Percentiles rank a stretch among this genome's conserved stretches.
These are phyloP conservation scores for Amphiprion ocellaris DNA, from an alignment of 2,113 vertebrate genomes.

Conservation along the genomic window DNA sequence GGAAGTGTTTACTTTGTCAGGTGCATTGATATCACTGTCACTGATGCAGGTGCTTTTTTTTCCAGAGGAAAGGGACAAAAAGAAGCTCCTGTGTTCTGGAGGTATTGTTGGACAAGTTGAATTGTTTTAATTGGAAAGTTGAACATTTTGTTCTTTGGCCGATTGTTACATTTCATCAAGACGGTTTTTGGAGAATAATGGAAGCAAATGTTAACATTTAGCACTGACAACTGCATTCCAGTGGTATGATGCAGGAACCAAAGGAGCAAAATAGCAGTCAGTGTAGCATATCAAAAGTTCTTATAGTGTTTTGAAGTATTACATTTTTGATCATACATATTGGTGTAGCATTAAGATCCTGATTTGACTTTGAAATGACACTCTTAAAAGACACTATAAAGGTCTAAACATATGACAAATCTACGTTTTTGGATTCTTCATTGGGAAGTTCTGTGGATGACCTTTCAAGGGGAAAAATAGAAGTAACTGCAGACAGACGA, in stretches of 20 bases:
- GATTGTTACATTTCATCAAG: constrained; percentile 11
- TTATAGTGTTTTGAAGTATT: not conserved
- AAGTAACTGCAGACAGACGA: constrained; percentile 6
- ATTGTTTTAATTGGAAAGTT: constrained; percentile 7
- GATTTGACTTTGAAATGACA: not conserved
- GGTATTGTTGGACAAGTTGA: not conserved
- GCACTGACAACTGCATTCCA: no score
- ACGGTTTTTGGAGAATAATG: not conserved
- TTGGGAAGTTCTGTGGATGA: not conserved
- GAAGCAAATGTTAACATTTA: not conserved
- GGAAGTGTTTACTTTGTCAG: constrained; percentile 11
- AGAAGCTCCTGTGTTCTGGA: not conserved
- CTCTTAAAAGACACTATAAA: not conserved
- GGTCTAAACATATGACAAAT: not conserved
- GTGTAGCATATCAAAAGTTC: not conserved
- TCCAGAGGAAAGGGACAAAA: not conserved
- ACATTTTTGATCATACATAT: not conserved
- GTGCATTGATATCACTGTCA: constrained; percentile 1
- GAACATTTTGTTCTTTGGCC: constrained; percentile 6
- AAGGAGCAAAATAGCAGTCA: not conserved
- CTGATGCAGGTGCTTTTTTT: constrained; percentile 15
- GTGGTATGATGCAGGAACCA: no score
- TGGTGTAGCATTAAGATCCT: not conserved
- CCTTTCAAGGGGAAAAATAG: not conserved
- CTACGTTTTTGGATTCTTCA: not conserved